A percentile compares a stretch with the other conserved stretches of the same genome.
Evolutionary conservation across 2,113 vertebrate genomes (phyloP).

Genomic region (Ramphastos sulfuratus): DNA sequence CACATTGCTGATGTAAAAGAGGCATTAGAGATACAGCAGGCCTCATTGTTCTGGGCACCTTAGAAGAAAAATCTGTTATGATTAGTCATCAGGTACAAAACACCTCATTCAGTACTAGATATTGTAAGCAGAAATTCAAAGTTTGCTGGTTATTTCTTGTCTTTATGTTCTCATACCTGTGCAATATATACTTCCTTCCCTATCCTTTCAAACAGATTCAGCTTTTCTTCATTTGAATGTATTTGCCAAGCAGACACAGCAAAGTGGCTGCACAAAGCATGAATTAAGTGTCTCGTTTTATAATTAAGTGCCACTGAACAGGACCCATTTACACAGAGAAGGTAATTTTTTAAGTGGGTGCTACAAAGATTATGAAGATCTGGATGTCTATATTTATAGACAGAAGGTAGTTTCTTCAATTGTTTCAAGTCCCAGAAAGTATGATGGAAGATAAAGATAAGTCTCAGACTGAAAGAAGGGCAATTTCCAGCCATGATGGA

Average conservation of each 20-base stretch:
- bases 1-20: neutral
- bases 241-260: neutral
- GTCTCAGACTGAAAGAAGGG: neutral
- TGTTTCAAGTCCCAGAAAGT: neutral
- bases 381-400: neutral
- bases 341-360: neutral
- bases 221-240: neutral
- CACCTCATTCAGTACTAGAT: neutral
- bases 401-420: neutral
- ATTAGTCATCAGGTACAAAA: neutral
- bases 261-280: neutral
- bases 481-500: neutral
- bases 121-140: neutral
- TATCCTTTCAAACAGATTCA: neutral
- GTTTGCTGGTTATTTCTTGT: neutral
- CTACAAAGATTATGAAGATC: neutral
- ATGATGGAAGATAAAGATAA: neutral
- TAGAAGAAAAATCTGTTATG: neutral
- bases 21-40: neutral
- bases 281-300: constrained; percentile 1
- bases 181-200: neutral
- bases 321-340: neutral
- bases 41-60: neutral
- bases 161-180: neutral
- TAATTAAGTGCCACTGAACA: neutral